Conservation (phyloP, 2,888 invertebrate genomes). For the Mimumesa dahlbomi region DNA sequence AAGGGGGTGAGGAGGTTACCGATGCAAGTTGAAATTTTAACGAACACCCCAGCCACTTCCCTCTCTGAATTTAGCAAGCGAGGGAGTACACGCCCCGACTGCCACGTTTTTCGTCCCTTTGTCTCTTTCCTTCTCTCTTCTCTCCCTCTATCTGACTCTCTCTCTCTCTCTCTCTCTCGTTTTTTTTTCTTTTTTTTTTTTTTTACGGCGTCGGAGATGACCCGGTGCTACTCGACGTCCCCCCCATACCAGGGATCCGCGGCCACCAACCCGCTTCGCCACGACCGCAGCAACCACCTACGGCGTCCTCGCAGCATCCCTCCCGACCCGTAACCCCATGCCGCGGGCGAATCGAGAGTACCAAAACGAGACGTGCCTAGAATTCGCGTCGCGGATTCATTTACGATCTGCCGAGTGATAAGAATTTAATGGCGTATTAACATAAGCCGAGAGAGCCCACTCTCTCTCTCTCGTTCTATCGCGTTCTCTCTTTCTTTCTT, state of each 20-base stretch:
- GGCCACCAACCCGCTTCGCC: background rate
- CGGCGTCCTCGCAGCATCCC: background rate
- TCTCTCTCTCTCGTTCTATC: background rate
- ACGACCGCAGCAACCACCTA: conserved; percentile 21
- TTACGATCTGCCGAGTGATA: conserved; percentile 64
- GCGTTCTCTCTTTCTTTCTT: too few relatives aligned
- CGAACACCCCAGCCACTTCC: conserved; percentile 46
- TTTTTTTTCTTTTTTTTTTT: conserved; percentile 10
- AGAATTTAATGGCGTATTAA: conserved; percentile 66
- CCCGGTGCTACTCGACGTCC: conserved; percentile 18
- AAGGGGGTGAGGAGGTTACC: conserved; percentile 33
- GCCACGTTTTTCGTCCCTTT: conserved; percentile 18
- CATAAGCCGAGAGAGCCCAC: conserved; percentile 41
- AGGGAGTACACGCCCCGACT: conserved; percentile 20
- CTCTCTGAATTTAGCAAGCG: conserved; percentile 44
- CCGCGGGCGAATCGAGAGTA: conserved; percentile 40
- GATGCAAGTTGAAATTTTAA: conserved; percentile 66
- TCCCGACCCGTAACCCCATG: conserved; percentile 17
- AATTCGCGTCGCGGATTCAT: conserved; percentile 61
- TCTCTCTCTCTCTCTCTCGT: background rate
- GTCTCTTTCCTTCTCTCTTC: too few relatives aligned
- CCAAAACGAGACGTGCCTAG: conserved; percentile 59
- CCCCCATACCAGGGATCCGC: conserved; percentile 12
- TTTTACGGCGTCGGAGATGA: conserved; percentile 19
- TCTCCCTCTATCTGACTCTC: too few relatives aligned